Percentiles rank a stretch among this genome's conserved stretches.
These are phyloP conservation scores for Stylophora pistillata DNA, from an alignment of 64 coral and sea anemone genomes.

Conservation along the genomic window DNA sequence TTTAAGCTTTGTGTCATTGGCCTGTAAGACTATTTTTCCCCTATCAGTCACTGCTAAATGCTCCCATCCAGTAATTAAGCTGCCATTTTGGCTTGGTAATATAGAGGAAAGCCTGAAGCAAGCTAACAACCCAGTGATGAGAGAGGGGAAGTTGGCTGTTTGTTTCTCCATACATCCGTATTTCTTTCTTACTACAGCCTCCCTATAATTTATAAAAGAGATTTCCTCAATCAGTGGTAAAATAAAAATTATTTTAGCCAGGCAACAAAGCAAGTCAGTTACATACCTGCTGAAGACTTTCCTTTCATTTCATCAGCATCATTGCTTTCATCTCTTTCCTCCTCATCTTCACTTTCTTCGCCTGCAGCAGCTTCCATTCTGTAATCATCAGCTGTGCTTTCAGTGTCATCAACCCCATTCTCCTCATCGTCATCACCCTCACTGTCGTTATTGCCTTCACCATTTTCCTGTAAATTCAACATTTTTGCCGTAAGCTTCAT, in stretches of 20 bases:
- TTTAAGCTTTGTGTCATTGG: too few relatives aligned
- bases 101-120: neutral
- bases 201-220: too few relatives aligned
- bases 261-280: neutral
- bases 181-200: too few relatives aligned
- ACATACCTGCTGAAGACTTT: neutral
- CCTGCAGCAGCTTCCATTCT: neutral
- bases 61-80: neutral
- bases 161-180: too few relatives aligned
- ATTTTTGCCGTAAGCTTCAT: neutral
- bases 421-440: neutral
- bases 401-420: neutral
- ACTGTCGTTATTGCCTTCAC: neutral
- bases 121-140: neutral
- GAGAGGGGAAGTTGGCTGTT: too few relatives aligned
- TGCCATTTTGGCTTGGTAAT: neutral
- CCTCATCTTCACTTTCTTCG: constrained; percentile 17
- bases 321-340: neutral
- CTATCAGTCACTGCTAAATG: too few relatives aligned
- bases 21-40: too few relatives aligned
- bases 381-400: neutral
- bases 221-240: neutral
- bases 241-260: too few relatives aligned
- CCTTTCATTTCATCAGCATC: constrained; percentile 20
- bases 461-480: neutral